Conservation (phyloP, 2,797 vertebrate species). For the Fistularia commersonii region DNA sequence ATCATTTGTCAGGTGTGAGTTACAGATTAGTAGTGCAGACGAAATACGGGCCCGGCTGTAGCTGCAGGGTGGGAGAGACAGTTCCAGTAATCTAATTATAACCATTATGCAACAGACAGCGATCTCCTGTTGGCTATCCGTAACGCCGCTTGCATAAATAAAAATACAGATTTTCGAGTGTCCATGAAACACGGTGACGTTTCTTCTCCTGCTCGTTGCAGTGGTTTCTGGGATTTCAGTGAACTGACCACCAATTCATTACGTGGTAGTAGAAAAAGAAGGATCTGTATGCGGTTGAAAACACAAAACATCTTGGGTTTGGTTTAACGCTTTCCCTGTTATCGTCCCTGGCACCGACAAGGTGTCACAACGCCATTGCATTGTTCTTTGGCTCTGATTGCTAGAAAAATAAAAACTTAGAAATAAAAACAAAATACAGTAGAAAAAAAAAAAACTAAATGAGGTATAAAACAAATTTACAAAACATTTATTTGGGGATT, state of each 20-base stretch:
- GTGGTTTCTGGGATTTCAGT: background rate
- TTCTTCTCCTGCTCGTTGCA: too few species aligned
- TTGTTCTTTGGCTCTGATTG: constrained; percentile 24
- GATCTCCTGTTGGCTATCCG: background rate
- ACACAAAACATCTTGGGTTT: too few species aligned
- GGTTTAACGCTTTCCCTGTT: too few species aligned
- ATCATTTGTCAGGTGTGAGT: constrained; percentile 29
- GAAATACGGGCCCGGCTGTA: too few species aligned
- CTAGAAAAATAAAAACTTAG: constrained; percentile 43
- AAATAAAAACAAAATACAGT: constrained; percentile 75
- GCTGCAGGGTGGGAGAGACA: too few species aligned
- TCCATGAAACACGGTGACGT: too few species aligned
- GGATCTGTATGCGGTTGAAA: too few species aligned
- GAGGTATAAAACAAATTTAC: constrained; percentile 86
- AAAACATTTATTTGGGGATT: constrained; percentile 70
- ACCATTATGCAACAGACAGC: background rate
- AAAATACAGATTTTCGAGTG: too few species aligned
- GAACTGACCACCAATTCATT: too few species aligned
- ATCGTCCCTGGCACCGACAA: too few species aligned
- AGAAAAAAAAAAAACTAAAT: constrained; percentile 66
- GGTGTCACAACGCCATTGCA: constrained; percentile 7
- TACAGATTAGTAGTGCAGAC: constrained; percentile 51
- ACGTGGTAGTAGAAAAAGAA: too few species aligned
- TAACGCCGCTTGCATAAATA: background rate
- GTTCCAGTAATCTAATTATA: constrained; percentile 11